A percentile compares a stretch with the other conserved stretches of the same genome.
These are phyloP conservation scores for Parnassius mnemosyne DNA, from an alignment of 2,888 invertebrate species.

Conservation along the genomic window DNA sequence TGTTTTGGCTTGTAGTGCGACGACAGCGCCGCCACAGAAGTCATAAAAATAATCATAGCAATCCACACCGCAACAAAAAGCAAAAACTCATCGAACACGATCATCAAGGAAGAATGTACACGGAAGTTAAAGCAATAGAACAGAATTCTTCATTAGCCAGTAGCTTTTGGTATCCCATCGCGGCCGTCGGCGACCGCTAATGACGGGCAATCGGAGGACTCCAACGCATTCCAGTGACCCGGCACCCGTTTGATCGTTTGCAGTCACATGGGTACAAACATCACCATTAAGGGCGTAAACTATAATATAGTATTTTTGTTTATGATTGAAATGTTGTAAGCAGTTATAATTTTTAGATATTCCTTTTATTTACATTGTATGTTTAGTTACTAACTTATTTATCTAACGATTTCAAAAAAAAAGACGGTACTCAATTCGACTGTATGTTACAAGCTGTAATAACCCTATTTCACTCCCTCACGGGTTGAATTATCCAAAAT, in stretches of 20 bases:
- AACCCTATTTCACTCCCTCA: no score
- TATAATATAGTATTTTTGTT: conserved; percentile 9
- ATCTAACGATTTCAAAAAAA: no score
- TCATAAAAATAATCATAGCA: no score
- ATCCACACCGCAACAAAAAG: no score
- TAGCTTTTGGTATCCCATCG: conserved; percentile 28
- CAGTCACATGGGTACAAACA: conserved; percentile 11
- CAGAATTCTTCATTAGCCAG: conserved; percentile 29
- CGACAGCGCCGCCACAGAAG: no score
- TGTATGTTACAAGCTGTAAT: no score
- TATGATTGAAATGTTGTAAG: not conserved
- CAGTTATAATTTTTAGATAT: no score
- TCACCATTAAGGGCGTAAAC: not conserved
- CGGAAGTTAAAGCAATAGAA: conserved; percentile 31
- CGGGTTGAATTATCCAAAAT: no score
- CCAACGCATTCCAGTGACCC: conserved; percentile 32
- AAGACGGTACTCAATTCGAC: no score
- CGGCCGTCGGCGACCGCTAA: conserved; percentile 30
- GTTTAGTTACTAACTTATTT: not conserved
- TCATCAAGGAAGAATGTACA: conserved; percentile 32
- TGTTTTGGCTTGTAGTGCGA: no score
- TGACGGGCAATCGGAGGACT: conserved; percentile 29
- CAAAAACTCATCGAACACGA: conserved; percentile 11
- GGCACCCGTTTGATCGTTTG: conserved; percentile 7
- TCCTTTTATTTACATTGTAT: not conserved